These are phyloP conservation scores for Hipposideros armiger DNA, from an alignment of 2,113 vertebrate species.

Conservation along the genomic window DNA sequence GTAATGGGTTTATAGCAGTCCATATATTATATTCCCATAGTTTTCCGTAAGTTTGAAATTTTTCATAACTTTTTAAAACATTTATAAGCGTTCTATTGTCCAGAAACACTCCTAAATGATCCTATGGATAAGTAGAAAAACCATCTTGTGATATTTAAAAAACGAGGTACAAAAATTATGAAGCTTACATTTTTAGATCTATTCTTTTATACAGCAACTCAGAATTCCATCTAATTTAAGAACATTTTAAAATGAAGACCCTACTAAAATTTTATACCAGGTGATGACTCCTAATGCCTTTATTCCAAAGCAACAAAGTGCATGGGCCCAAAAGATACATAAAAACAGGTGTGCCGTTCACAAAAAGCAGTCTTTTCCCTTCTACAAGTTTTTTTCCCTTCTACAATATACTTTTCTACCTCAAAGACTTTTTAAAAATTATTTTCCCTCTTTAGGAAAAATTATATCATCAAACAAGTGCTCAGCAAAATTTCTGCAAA, in stretches of 20 bases:
- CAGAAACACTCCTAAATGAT: not conserved
- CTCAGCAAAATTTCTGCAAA: constrained; percentile 63
- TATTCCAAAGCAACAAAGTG: constrained; percentile 60
- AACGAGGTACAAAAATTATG: constrained; percentile 46
- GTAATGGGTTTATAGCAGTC: not conserved
- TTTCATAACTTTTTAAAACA: constrained; percentile 7
- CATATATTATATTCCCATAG: not conserved
- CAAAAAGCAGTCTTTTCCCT: not conserved
- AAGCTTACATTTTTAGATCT: constrained; percentile 21
- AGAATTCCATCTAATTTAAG: constrained; percentile 46
- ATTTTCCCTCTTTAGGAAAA: constrained; percentile 48
- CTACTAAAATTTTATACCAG: constrained; percentile 47
- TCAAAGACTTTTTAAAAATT: constrained; percentile 55
- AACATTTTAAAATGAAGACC: constrained; percentile 22
- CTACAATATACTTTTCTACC: not conserved
- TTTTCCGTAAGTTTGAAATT: not conserved
- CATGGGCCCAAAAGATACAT: not conserved
- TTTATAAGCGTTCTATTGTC: not conserved
- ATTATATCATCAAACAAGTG: not conserved
- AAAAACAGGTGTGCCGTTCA: constrained; percentile 26
- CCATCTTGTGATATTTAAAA: constrained; percentile 5
- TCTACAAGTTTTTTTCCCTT: not conserved
- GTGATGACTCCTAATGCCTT: constrained; percentile 33
- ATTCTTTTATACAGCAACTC: not conserved
- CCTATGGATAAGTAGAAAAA: not conserved